Evolutionary conservation across 1,140 invertebrate genomes (phyloP), one percentile per base, ranked within the genome.

Genomic region (Drosophila pandora): DNA sequence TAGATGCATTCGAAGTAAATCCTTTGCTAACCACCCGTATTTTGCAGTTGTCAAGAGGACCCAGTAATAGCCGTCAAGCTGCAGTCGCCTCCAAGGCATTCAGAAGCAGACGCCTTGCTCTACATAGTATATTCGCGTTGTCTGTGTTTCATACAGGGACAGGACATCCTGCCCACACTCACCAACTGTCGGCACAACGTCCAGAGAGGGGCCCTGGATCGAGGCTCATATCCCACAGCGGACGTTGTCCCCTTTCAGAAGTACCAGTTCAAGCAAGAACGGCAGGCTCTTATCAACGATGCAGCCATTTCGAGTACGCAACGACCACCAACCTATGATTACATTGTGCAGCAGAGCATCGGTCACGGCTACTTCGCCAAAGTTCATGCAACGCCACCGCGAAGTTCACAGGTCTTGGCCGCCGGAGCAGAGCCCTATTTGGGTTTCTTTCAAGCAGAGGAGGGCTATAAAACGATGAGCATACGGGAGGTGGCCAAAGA

Each of bases 391-490:
- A 94, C 94, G 70, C 95, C 97, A 1, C 95, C 96, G 8, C 94
- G 96, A 49, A 95, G 95, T 58, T 95, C 94, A 62, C 92, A 97
- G 32, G 95, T 98, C 49, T 85, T 98, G 17, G 95, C 95, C 13
- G 94, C 95, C n/a, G 98, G 98, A 2, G 93, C 94, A 30, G 94
- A 95, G 76, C 98, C 98, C 2, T 99, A 95, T 92, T 80, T 97
- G 71, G 97, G 96, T 10, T 98, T 98, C 92, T 97, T 98, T 92
- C 96, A 96, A 92, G 96, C 96, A 23, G 92, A 97, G 32, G 97
- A 98, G 94, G 97, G 97, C 71, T 94, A 95, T 58, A 93, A 94
- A 68, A 94, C 94, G 30, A 95, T 95, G 41, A 95, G 93, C 95
- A 30, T 93, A 97, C 47, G 95, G 95, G 65, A 98, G 92, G 96